Evolutionary conservation across 2,888 invertebrate genomes (phyloP), one percentile per base, ranked within the genome.

Genomic region (Lysandra bellargus): DNA sequence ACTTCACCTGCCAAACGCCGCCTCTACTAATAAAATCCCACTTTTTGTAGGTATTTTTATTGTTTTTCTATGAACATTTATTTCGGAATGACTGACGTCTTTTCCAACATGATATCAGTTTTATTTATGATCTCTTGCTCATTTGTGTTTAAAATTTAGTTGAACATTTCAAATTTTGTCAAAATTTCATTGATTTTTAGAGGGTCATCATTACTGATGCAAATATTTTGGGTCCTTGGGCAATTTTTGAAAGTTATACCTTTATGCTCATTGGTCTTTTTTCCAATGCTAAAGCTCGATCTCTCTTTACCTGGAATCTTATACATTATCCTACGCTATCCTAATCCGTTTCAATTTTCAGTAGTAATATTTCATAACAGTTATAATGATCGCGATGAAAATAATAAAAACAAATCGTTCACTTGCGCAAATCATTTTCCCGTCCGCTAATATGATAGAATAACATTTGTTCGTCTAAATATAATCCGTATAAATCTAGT

Each of bases 1-100:
- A 91, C 83, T 85, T 81, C 83, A 88, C 86, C 86, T 90, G 91
- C 91, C 91, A 91, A 90, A 80, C 49, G 33, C 84, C 85, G 83
- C 83, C 84, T 83, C 82, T 84, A 87, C 87, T 87, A 87, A 87
- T 83, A 80, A 80, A 80, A 75, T 79, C 33, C 64, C 64, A 61
- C 64, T 61, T 79, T 75, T 17, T 33, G 75, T 60, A 85, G 84
- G 14, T 83, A 83, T 83, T 83, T 82, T 83, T 85, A 82, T 83
- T 80, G 83, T 83, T 83, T 81, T 78, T 78, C 76, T 74, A 79
- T 76, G 64, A 37, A 64, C 33, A 69, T 33, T 4, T 30, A 37
- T 72, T 72, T 78, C 14, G 1, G 5, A 17, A 69, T 12, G 30
- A 12, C 14, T 49, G 49, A 23, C 49, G 44, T 75, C 44, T 75